Evolutionary conservation across 1,140 invertebrate species (phyloP), one percentile per base, ranked within the genome.

Genomic region (Penaeus vannamei): DNA sequence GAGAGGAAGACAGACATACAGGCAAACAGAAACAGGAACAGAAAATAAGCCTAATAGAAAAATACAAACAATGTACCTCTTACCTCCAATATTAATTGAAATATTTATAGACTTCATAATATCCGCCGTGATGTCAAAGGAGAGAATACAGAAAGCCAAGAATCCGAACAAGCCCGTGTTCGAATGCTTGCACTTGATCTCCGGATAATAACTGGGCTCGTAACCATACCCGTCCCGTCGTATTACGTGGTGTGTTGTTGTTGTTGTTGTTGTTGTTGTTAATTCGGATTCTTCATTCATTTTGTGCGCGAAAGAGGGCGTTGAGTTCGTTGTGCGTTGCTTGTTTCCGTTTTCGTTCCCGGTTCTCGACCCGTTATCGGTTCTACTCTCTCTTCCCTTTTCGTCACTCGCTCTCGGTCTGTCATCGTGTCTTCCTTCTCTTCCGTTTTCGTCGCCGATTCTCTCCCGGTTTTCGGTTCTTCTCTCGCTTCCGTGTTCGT

Each of bases 41-140:
- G 1, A 19, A 80, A 17, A 42, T 29, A 62, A 26, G 7, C 23
- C n/a, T 2, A 53, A 61, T 12, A 62, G 36, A 19, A 26, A 61
- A 10, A 76, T 20, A 76, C 36, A 76, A 7, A 76, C 5, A 76
- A 76, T 7, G 1, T 20, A 61, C 2, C 14, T 22, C 4, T 84
- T 26, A 62, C 59, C 82, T 64, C 84, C 84, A 59, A 89, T 83
- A 62, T 89, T 29, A 36, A 89, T 89, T 5, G 82, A 84, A 59
- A 89, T 84, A 64, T 89, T 79, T 64, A 89, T 89, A 23, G 29
- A 66, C 29, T 84, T 85, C 87, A 89, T 89, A 60, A 89, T 89
- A 22, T 89, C 77, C 0, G 80, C 62, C 19, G 87, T 89, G 17
- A 89, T 60, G 87, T 89, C 87, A 23, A 89, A 77, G 26, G 84